Percentiles rank a stretch among this genome's conserved stretches.
Conservation (phyloP, 2,888 invertebrate genomes). For the Barypeithes pellucidus region DNA sequence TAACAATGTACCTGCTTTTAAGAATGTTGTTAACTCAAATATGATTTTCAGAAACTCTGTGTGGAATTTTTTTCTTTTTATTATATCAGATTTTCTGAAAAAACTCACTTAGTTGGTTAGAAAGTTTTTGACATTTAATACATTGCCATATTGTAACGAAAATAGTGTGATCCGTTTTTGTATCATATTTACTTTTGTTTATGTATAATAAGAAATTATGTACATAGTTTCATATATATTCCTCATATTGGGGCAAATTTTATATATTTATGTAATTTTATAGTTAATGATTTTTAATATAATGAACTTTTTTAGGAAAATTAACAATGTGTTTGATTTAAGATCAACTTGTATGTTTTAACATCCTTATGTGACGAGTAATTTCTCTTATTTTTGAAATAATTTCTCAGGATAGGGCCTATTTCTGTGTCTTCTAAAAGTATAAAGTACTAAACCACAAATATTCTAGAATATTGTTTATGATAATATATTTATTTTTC, state of each 20-base stretch:
- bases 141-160: constrained; percentile 31
- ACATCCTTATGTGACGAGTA: no score
- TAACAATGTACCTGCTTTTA: constrained; percentile 41
- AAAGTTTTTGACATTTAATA: constrained; percentile 17
- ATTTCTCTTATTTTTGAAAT: no score
- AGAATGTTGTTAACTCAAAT: constrained; percentile 20
- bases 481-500: constrained; percentile 27
- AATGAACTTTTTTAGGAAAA: constrained; percentile 18
- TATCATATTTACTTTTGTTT: constrained; percentile 17
- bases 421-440: no score
- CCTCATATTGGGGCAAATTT: constrained; percentile 37
- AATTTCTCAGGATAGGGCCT: no score
- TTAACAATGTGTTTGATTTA: constrained; percentile 3
- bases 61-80: background rate
- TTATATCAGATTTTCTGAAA: background rate
- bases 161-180: constrained; percentile 9
- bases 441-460: no score
- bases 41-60: constrained; percentile 11
- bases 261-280: constrained; percentile 20
- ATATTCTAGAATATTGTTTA: background rate
- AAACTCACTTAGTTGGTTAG: background rate
- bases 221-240: constrained; percentile 15
- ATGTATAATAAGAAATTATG: constrained; percentile 25
- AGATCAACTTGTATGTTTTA: no score
- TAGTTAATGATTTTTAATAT: background rate